Conservation (phyloP, 2,797 vertebrate species). For the Pogonophryne albipinna region DNA sequence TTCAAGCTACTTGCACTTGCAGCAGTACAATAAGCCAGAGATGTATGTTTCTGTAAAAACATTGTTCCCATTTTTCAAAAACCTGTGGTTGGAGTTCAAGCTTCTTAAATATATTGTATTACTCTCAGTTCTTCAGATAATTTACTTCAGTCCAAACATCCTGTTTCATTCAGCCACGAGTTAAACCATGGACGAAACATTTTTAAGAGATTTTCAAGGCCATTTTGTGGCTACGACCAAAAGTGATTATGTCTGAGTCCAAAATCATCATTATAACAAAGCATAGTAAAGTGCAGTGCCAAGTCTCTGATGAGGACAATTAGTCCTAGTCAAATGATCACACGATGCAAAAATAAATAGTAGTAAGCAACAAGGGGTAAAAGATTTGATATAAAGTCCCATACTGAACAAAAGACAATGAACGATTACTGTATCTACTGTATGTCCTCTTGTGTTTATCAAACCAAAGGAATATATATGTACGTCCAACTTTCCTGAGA, state of each 20-base stretch:
- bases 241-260: not conserved
- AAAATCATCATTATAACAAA: not conserved
- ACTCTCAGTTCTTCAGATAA: not conserved
- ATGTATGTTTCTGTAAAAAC: not conserved
- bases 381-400: not conserved
- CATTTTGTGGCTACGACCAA: not conserved
- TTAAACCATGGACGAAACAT: not conserved
- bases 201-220: not conserved
- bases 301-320: not conserved
- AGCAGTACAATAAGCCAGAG: not conserved
- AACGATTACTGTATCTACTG: not conserved
- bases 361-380: not conserved
- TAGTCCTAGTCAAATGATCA: not conserved
- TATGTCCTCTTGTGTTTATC: not conserved
- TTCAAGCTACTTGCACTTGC: not conserved
- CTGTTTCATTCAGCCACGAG: constrained; percentile 2
- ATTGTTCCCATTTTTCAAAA: constrained; percentile 5
- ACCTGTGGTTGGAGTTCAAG: constrained; percentile 4
- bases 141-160: constrained; percentile 9
- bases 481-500: not conserved
- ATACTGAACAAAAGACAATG: not conserved
- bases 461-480: constrained; percentile 1
- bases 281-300: not conserved
- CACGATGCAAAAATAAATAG: not conserved
- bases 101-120: constrained; percentile 5